Conservation (phyloP, 2,888 invertebrate genomes). For the Phengaris arion region DNA sequence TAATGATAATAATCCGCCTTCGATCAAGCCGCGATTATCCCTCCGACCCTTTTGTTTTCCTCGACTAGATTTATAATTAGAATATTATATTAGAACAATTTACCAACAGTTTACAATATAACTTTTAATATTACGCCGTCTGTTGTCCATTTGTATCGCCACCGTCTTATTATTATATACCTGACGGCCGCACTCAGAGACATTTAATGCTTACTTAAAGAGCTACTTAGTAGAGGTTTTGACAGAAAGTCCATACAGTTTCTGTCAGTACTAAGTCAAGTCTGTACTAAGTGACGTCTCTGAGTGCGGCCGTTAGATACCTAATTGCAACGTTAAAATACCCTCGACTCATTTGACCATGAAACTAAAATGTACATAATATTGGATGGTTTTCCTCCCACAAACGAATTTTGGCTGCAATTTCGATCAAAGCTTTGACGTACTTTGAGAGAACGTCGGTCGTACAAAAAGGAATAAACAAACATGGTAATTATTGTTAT, state of each 20-base stretch:
- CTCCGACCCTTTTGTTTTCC: conserved; percentile 11
- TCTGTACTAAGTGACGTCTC: too few species aligned
- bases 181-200: too few species aligned
- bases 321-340: too few species aligned
- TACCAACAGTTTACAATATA: background rate
- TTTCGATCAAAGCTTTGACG: conserved; percentile 4
- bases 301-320: too few species aligned
- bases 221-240: too few species aligned
- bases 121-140: background rate
- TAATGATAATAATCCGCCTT: conserved; percentile 7
- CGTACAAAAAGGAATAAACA: background rate
- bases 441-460: background rate
- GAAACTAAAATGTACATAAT: background rate
- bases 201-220: too few species aligned
- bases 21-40: background rate
- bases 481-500: background rate
- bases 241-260: too few species aligned
- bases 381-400: background rate
- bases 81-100: background rate
- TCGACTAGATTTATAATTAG: conserved; percentile 2
- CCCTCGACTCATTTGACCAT: too few species aligned
- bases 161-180: background rate
- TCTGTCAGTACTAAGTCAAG: too few species aligned
- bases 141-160: background rate
- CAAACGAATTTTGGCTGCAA: background rate